These are phyloP conservation scores for Loris lydekkerianus DNA, from an alignment of 2,797 vertebrate genomes.

Conservation along the genomic window DNA sequence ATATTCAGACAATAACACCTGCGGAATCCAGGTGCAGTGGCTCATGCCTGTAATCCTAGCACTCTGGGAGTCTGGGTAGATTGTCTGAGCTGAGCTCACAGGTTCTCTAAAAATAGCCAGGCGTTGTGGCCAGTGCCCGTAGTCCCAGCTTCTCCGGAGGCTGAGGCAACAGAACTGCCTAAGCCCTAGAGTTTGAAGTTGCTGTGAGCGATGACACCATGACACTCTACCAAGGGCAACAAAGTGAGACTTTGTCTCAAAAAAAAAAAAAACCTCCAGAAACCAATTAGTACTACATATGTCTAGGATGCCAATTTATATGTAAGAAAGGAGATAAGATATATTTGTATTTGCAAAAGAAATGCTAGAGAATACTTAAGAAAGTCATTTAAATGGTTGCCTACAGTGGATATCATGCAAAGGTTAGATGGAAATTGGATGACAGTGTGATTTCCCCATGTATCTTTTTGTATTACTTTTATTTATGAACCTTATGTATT, in stretches of 20 bases:
- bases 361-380: background rate
- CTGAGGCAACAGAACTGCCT: too few relatives aligned
- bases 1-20: background rate
- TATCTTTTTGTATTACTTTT: background rate
- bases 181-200: too few relatives aligned
- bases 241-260: too few relatives aligned
- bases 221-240: too few relatives aligned
- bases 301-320: conserved; percentile 4
- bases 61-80: too few relatives aligned
- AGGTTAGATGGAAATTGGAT: background rate
- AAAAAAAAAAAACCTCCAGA: background rate
- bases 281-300: background rate
- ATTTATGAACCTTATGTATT: conserved; percentile 25
- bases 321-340: conserved; percentile 4
- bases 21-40: background rate
- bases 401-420: background rate
- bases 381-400: background rate
- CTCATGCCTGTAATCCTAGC: too few relatives aligned
- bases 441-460: background rate
- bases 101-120: too few relatives aligned
- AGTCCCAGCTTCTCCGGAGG: too few relatives aligned
- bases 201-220: too few relatives aligned
- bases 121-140: too few relatives aligned
- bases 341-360: conserved; percentile 29
- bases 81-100: too few relatives aligned